Conservation (phyloP, 2,888 invertebrate species). For the Gortyna flavago region DNA sequence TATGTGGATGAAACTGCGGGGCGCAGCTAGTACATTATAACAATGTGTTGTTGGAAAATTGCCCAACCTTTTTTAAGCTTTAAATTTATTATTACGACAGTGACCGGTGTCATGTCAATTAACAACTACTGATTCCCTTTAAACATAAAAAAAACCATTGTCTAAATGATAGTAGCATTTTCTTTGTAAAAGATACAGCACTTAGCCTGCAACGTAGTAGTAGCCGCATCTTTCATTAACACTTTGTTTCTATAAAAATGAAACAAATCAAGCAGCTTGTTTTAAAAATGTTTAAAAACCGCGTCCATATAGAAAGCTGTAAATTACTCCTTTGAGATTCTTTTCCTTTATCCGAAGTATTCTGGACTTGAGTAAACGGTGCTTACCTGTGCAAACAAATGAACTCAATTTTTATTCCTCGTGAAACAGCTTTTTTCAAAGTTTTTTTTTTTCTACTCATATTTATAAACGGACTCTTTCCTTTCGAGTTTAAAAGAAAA, state of each 20-base stretch:
- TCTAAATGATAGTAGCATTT: background rate
- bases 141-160: background rate
- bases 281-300: constrained; percentile 19
- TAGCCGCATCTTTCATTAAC: background rate
- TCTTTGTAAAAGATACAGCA: background rate
- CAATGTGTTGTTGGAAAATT: background rate
- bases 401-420: constrained; percentile 36
- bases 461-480: constrained; percentile 14
- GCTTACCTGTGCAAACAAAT: constrained; percentile 46
- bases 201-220: background rate
- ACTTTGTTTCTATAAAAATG: constrained; percentile 2
- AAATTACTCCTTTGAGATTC: constrained; percentile 50
- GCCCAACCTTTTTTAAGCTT: background rate
- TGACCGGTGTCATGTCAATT: background rate
- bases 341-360: constrained; percentile 27
- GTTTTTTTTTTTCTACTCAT: constrained; percentile 17
- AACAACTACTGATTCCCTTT: background rate
- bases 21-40: no score
- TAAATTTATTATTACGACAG: no score
- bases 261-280: constrained; percentile 34
- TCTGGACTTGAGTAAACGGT: constrained; percentile 18
- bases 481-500: background rate
- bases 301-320: constrained; percentile 26
- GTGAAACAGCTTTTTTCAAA: constrained; percentile 11
- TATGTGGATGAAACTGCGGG: no score